Evolutionary conservation across 2,797 vertebrate genomes (phyloP).

Genomic region (Lacerta bilineata): DNA sequence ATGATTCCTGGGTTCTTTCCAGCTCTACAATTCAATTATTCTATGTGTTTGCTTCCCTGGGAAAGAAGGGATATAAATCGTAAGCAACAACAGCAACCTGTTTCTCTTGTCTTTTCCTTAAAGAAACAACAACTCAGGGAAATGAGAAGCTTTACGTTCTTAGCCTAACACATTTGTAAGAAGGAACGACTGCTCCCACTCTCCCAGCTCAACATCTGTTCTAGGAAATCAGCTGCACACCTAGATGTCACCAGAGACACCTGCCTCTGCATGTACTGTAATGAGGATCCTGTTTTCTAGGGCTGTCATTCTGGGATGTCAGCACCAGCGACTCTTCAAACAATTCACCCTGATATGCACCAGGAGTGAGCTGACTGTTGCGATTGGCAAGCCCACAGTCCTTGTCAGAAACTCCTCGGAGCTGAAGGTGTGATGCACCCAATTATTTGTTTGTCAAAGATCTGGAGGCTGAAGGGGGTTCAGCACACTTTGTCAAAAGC

Average conservation of each 20-base stretch:
- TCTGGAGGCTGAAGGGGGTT: not conserved
- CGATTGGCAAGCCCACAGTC: not conserved
- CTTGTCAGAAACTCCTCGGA: not conserved
- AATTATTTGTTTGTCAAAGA: constrained; percentile 12
- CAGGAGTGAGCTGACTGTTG: not conserved
- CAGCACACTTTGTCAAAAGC: not conserved
- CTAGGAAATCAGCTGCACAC: not conserved
- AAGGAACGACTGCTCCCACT: too few species aligned
- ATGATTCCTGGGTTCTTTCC: too few species aligned
- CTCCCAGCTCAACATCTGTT: not conserved
- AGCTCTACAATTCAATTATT: too few species aligned
- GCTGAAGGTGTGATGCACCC: not conserved
- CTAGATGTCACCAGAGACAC: not conserved
- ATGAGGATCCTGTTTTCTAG: not conserved
- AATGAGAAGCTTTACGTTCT: not conserved
- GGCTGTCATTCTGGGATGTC: not conserved
- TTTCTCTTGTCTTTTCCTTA: too few species aligned
- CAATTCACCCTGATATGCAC: not conserved
- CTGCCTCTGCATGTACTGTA: not conserved
- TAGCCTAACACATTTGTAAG: not conserved
- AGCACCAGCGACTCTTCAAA: not conserved
- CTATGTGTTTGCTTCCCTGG: too few species aligned
- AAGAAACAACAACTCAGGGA: not conserved
- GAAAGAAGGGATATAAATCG: too few species aligned
- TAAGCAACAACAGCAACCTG: too few species aligned